Conservation (phyloP, 2,113 vertebrate genomes). For the Alethe diademata region DNA sequence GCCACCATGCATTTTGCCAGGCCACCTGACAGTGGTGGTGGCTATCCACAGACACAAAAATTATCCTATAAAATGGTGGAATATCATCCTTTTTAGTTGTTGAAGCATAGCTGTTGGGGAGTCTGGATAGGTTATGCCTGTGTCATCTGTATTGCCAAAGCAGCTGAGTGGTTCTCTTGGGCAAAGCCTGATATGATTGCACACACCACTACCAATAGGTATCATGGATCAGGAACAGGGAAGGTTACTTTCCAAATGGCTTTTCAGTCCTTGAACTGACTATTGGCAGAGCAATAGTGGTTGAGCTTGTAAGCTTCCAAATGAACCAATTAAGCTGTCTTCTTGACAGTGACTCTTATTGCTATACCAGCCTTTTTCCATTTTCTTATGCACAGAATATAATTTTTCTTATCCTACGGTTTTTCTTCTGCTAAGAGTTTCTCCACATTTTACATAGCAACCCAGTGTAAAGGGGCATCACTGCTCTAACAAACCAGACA, state of each 20-base stretch:
- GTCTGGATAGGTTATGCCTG: neutral
- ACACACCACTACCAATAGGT: neutral
- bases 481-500: neutral
- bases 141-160: neutral
- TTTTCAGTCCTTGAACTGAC: neutral
- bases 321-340: neutral
- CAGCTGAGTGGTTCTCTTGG: neutral
- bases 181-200: neutral
- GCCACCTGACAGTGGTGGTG: neutral
- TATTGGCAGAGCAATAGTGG: neutral
- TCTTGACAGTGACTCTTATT: neutral
- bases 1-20: neutral
- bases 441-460: neutral
- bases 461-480: neutral
- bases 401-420: neutral
- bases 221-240: neutral
- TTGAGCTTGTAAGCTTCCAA: neutral
- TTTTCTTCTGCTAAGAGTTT: neutral
- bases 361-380: neutral
- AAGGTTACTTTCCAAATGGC: neutral
- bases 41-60: neutral
- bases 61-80: neutral
- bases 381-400: neutral
- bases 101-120: neutral
- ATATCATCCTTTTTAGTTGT: neutral